These are phyloP conservation scores for Dryoscopus gambensis DNA, from an alignment of 2,113 vertebrate species.

Conservation along the genomic window DNA sequence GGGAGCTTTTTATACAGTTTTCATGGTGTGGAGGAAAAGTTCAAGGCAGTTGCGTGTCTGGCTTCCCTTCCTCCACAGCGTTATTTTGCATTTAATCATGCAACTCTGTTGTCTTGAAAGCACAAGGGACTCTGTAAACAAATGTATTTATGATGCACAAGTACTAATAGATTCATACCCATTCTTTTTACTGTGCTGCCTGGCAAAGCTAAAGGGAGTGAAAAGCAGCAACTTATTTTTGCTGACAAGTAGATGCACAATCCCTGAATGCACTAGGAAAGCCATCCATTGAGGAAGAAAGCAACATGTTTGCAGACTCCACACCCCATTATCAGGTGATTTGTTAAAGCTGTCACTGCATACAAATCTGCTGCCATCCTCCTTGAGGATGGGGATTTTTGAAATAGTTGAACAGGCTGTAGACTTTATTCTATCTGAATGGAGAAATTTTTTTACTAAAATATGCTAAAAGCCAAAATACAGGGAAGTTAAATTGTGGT, in stretches of 20 bases:
- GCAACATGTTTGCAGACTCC: neutral
- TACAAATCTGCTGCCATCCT: neutral
- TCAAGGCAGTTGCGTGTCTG: neutral
- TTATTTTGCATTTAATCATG: neutral
- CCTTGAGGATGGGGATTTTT: neutral
- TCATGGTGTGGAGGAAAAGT: neutral
- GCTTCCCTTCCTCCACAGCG: neutral
- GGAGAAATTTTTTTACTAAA: neutral
- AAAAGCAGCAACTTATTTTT: neutral
- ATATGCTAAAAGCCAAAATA: neutral
- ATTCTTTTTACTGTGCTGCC: neutral
- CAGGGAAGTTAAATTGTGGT: neutral
- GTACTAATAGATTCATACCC: neutral
- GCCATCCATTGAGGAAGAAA: neutral
- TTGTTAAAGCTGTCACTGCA: conserved; percentile 25
- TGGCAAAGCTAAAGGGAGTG: neutral
- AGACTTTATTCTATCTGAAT: neutral
- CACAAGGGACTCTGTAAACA: neutral
- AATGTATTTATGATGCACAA: neutral
- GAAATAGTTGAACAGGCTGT: neutral
- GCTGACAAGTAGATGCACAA: neutral
- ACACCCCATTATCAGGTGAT: conserved; percentile 20
- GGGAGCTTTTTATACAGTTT: neutral
- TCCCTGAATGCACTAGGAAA: neutral
- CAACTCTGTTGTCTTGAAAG: neutral